Conservation (phyloP, 2,888 invertebrate genomes). For the Archaeoteleia sp. region DNA sequence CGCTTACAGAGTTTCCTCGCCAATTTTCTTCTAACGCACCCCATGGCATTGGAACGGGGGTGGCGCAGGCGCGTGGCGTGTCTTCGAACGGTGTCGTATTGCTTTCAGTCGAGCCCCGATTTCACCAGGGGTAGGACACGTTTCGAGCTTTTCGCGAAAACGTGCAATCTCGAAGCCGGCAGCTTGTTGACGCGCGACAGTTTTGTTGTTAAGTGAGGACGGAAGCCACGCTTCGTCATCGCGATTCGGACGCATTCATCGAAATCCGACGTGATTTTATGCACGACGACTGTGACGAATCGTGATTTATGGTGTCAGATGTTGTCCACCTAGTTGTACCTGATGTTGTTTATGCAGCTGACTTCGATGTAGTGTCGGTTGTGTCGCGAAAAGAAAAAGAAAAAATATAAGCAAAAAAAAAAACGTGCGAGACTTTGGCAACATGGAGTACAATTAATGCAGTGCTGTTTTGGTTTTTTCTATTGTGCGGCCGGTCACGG, state of each 20-base stretch:
- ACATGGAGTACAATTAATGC: conserved; percentile 11
- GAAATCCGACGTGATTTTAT: not conserved
- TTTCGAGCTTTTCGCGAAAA: conserved; percentile 52
- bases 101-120: conserved; percentile 69
- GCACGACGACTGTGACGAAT: not conserved
- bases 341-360: not conserved
- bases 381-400: conserved; percentile 4
- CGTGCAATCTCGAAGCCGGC: conserved; percentile 11
- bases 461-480: too few species aligned
- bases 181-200: conserved; percentile 7
- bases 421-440: not conserved
- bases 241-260: not conserved
- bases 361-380: conserved; percentile 20
- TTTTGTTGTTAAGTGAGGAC: not conserved
- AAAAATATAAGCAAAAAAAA: too few species aligned
- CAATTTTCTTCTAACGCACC: conserved; percentile 47
- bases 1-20: conserved; percentile 40
- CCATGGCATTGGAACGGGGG: conserved; percentile 18
- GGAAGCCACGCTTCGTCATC: too few species aligned
- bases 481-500: not conserved
- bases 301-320: conserved; percentile 17
- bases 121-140: conserved; percentile 67
- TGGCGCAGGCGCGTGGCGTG: conserved; percentile 47
- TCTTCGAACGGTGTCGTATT: conserved; percentile 39
- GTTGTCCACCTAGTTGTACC: conserved; percentile 14